Evolutionary conservation across 1,140 invertebrate species (phyloP), one percentile per base, ranked within the genome.

Genomic region (Drosophila bocqueti): DNA sequence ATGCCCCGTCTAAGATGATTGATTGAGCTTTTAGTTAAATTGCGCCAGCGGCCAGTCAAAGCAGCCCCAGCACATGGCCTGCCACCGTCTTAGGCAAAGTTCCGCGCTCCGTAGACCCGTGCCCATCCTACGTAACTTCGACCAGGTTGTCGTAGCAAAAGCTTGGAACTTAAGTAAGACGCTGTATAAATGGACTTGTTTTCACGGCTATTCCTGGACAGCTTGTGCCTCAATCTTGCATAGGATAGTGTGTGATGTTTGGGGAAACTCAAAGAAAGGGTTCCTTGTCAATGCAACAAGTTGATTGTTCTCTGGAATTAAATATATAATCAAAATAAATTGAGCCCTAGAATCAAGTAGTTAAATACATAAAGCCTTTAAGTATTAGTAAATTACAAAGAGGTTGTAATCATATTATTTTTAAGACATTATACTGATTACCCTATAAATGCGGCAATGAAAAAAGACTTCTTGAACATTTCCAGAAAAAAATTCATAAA

Each of bases 21-120:
- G 83, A 86, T 86, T 86, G 79, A 85, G 83, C 83, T 86, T 82
- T 86, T 81, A 86, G 83, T 81, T 86, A 86, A 86, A 86, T 86
- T 86, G 83, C 69, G 68, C 75, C 65, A 85, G 47, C 61, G 82
- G 67, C 60, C 64, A 78, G 45, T 62, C 42, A 67, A 79, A 79
- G 72, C 76, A 46, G 58, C 69, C 73, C 46, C 42, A 52, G 31
- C 60, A 62, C 46, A 50, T 52, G 46, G 60, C 60, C 50, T 54
- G 69, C 59, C 57, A 42, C 40, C 46, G 60, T 67, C 45, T 55
- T 55, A 15, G 54, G 54, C 38, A 40, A 40, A 57, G 36, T 40
- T 57, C 54, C 36, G 54, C 54, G 36, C 15, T 24, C 54, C 18
- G 0, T 6, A 36, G 9, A 24, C 54, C 52, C 18, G 21, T 21